phyloP scores from a whole-genome alignment of 2,888 invertebrate genomes.

The Drosophila planitibia region DNA sequence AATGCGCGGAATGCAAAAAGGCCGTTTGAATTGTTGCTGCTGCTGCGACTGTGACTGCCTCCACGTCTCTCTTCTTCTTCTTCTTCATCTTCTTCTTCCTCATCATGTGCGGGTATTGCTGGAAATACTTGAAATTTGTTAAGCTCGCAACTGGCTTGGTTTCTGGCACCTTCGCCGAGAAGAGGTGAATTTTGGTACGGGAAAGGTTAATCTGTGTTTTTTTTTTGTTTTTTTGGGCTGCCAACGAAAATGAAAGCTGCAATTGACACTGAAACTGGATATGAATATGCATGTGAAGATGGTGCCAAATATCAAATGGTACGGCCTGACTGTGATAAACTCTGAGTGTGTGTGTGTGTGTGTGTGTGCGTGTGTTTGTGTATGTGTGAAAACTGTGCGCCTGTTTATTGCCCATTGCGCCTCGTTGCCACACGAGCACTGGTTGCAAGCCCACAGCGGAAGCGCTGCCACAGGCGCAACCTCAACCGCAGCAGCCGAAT shows the following conservation, averaged over 20 bases:
- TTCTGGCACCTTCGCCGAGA: conserved; percentile 13
- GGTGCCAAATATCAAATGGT: conserved; percentile 11
- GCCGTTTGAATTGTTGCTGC: conserved; percentile 54
- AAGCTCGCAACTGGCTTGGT: conserved; percentile 27
- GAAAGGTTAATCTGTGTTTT: neutral
- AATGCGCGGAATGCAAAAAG: conserved; percentile 76
- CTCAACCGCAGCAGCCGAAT: conserved; percentile 15
- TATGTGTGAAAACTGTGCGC: conserved; percentile 24
- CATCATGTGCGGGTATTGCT: conserved; percentile 16
- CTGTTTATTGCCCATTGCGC: conserved; percentile 42
- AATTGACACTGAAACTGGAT: conserved; percentile 53
- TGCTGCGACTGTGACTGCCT: neutral
- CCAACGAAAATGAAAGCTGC: conserved; percentile 37
- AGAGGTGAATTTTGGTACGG: neutral
- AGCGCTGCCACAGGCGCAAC: conserved; percentile 16
- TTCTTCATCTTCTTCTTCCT: conserved; percentile 5
- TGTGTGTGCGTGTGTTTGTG: neutral
- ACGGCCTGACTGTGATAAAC: neutral
- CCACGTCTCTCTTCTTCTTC: conserved; percentile 1
- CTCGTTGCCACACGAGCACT: conserved; percentile 68
- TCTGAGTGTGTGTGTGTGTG: neutral
- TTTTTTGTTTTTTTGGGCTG: neutral
- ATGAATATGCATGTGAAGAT: conserved; percentile 23
- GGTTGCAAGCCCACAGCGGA: conserved; percentile 32
- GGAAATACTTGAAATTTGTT: conserved; percentile 61